Base-by-base conservation (phyloP, 2,113 vertebrate species). In the Zingel zingel region DNA sequence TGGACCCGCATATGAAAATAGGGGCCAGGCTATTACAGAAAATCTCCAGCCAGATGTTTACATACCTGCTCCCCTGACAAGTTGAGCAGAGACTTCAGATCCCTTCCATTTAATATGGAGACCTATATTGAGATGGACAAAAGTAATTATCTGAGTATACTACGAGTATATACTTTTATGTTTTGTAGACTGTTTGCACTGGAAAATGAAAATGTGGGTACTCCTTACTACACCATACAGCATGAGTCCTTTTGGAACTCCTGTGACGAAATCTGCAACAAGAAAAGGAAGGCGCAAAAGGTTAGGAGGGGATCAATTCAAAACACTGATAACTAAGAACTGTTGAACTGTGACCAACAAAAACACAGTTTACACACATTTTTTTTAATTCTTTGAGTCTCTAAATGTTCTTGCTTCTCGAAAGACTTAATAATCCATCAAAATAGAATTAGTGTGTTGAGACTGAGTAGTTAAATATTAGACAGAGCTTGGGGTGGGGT, bases 41-140 rank as follows among this genome's bases (percentile, higher is more conserved):
- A 66, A 45, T 39, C 61, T 15, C 45, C 43, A 67, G 27, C 76
- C 50, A 78, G 56, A 89, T 72, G 63, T 82, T 79, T 14, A 91
- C 94, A 88, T 82, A 98, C 97, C 96, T 98, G 97, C 86, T 97
- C 97, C 63, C 97, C 97, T 39, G 96, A 97, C 87, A 98, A 90
- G 91, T 96, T 97, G 87, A 96, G 94, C 81, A 98, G 74, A 18
- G 95, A 95, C 27, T 74, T 94, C 83, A 98, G 90, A 75, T 97
- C 92, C 23, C 90, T 95, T 70, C 96, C 96, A 77, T 96, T 95
- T 50, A 98, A 91, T 89, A 98, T 95, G 67, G 96, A 96, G 77
- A 98, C 97, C 97, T 98, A 81, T 18, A 61, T 14, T 2, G 48
- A 70, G 36, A 76, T 16, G 73, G 8, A 64, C 1, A 75, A 54